Evolutionary conservation across 2,113 vertebrate genomes (phyloP).

Genomic region (Accipiter virgatus): DNA sequence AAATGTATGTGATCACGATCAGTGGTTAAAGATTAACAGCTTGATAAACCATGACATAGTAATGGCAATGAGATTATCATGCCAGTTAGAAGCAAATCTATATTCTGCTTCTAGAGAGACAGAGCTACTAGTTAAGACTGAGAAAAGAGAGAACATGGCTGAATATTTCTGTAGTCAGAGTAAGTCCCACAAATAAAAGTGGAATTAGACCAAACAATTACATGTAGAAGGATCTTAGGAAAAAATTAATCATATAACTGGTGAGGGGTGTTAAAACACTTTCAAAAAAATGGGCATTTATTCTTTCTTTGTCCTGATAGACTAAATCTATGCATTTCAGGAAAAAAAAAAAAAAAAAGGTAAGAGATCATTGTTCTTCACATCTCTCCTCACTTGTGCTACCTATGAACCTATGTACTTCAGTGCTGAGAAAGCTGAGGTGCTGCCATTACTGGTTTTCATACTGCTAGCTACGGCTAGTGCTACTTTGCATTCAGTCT

Average conservation of each 20-base stretch:
- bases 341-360: neutral
- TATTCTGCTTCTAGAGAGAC: neutral
- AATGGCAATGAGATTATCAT: neutral
- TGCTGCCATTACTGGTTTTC: neutral
- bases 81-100: neutral
- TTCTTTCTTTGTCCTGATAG: neutral
- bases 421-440: neutral
- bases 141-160: neutral
- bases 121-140: neutral
- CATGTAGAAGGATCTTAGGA: neutral
- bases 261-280: neutral
- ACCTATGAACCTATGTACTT: neutral
- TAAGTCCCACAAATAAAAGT: neutral
- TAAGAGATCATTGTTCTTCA: neutral
- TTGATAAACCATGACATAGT: neutral
- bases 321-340: neutral
- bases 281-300: neutral
- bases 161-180: neutral
- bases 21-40: neutral
- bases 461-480: neutral
- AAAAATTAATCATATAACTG: neutral
- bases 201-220: neutral
- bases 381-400: neutral
- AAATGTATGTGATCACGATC: neutral
- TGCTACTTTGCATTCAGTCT: neutral